These are phyloP conservation scores for Linepithema humile DNA, from an alignment of 1,140 invertebrate genomes.

Conservation along the genomic window DNA sequence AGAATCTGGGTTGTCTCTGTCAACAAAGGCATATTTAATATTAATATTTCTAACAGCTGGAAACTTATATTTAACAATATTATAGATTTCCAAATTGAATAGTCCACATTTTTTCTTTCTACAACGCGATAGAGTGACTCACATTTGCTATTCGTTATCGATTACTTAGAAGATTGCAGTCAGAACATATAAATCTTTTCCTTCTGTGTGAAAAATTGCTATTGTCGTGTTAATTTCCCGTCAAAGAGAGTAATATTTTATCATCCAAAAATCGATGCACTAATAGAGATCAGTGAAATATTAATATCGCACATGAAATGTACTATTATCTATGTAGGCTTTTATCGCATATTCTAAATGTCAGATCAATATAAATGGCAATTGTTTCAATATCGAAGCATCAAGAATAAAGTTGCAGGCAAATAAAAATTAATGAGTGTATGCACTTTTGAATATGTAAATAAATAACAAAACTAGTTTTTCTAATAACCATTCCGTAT, in stretches of 20 bases:
- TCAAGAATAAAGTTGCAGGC: not conserved
- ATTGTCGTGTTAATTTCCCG: not conserved
- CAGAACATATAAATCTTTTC: not conserved
- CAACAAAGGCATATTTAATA: not conserved
- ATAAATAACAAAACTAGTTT: not conserved
- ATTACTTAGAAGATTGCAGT: not conserved
- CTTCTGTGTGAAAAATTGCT: not conserved
- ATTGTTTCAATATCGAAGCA: not conserved
- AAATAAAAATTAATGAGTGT: not conserved
- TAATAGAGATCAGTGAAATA: not conserved
- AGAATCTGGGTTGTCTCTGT: not conserved
- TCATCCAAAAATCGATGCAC: not conserved
- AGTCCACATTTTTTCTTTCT: not conserved
- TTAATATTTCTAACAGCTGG: not conserved
- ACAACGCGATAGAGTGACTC: not conserved
- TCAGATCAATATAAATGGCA: not conserved
- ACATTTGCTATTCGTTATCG: not conserved
- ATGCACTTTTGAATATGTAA: not conserved
- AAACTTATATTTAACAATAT: not conserved
- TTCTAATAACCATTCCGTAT: not conserved
- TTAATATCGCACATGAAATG: not conserved
- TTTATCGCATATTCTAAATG: not conserved
- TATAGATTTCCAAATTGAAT: conserved; percentile 4
- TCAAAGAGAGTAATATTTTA: not conserved
- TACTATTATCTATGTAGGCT: not conserved